Evolutionary conservation across 2,113 vertebrate genomes (phyloP).

Genomic region (Oceanodroma tethys): DNA sequence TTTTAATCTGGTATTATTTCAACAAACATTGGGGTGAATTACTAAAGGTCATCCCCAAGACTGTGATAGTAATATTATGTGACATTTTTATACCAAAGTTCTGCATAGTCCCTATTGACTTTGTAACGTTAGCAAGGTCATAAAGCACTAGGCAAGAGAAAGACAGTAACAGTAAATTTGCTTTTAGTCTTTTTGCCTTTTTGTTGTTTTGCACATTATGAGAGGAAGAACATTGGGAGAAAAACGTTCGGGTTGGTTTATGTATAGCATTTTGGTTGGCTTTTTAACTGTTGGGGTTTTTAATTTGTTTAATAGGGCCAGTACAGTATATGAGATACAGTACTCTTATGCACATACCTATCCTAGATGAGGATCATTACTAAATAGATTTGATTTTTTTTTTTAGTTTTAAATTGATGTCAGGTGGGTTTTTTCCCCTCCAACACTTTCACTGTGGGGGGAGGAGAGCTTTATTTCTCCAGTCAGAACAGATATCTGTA

Average conservation of each 20-base stretch:
- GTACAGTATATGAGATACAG: constrained; percentile 70
- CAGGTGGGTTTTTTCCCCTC: background rate
- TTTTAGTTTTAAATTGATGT: background rate
- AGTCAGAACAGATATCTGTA: constrained; percentile 61
- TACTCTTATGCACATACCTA: constrained; percentile 75
- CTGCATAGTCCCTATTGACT: constrained; percentile 78
- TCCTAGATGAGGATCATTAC: constrained; percentile 63
- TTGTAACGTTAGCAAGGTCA: constrained; percentile 72
- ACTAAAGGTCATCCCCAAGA: constrained; percentile 69
- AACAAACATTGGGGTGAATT: constrained; percentile 72
- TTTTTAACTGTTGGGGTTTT: constrained; percentile 68
- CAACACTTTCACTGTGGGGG: constrained; percentile 56
- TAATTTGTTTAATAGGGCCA: constrained; percentile 69
- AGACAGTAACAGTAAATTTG: constrained; percentile 74
- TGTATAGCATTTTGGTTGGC: constrained; percentile 56
- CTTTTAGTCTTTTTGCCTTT: constrained; percentile 84
- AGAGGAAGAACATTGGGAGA: constrained; percentile 75
- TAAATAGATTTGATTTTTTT: constrained; percentile 17
- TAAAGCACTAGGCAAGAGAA: constrained; percentile 82
- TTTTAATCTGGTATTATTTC: constrained; percentile 76
- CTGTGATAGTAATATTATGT: constrained; percentile 73
- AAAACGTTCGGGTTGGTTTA: constrained; percentile 60
- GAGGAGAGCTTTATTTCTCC: constrained; percentile 71
- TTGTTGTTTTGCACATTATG: constrained; percentile 93
- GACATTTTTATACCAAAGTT: constrained; percentile 90